Conservation (phyloP, 2,113 vertebrate species). For the Ptilorrhoa leucosticta region DNA sequence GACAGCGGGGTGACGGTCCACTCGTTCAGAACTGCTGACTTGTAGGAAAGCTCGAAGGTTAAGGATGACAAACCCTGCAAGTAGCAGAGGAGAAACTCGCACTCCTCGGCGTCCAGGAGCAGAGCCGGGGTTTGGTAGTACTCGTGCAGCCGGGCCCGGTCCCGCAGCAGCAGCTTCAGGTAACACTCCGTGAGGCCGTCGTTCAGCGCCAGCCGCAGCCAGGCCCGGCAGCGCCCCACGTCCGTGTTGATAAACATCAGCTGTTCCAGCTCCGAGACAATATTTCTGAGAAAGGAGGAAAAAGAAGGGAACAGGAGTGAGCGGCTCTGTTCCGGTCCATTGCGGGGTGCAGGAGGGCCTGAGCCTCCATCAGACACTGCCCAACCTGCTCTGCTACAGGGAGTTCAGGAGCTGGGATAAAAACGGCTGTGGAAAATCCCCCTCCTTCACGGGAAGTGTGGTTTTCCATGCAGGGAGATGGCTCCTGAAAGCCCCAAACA, state of each 20-base stretch:
- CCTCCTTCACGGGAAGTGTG: not conserved
- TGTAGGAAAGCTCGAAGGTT: constrained; percentile 90
- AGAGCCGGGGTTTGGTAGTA: constrained; percentile 86
- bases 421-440: not conserved
- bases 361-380: not conserved
- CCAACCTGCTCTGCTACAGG: not conserved
- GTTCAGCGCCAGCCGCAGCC: constrained; percentile 91
- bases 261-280: constrained; percentile 84
- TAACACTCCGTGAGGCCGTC: constrained; percentile 93
- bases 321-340: accelerated
- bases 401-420: not conserved
- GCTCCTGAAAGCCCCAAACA: not conserved
- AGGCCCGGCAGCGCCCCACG: constrained; percentile 90
- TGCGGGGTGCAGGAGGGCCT: accelerated
- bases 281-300: constrained; percentile 73
- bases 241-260: constrained; percentile 87
- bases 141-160: constrained; percentile 75
- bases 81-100: constrained; percentile 91
- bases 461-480: not conserved
- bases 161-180: constrained; percentile 83
- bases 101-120: constrained; percentile 86
- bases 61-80: constrained; percentile 89
- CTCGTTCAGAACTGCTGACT: constrained; percentile 89
- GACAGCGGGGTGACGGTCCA: constrained; percentile 92
- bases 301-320: not conserved